A percentile compares a stretch with the other conserved stretches of the same genome.
Evolutionary conservation across 2,888 invertebrate genomes (phyloP).

Genomic region (Zaprionus lineosus): DNA sequence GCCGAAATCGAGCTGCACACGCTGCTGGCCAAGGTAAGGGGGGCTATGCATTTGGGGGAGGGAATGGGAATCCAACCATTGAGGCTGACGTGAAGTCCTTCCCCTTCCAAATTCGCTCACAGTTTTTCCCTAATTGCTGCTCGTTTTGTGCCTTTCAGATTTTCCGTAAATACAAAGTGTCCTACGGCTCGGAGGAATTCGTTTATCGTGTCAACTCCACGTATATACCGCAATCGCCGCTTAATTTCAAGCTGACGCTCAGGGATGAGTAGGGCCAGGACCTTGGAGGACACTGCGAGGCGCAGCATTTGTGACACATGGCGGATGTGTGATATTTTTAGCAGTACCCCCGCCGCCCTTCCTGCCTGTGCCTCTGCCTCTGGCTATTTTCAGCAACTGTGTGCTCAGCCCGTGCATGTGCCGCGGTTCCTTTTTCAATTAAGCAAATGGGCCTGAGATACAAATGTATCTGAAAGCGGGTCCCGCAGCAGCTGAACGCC

Average conservation of each 20-base stretch:
- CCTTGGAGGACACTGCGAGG: conserved; percentile 2
- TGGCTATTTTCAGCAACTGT: background rate
- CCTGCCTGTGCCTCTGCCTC: conserved; percentile 4
- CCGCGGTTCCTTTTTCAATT: conserved; percentile 51
- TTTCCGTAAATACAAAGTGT: conserved; percentile 88
- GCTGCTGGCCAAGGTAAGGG: conserved; percentile 87
- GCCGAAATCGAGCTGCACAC: conserved; percentile 91
- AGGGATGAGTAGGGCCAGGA: conserved; percentile 71
- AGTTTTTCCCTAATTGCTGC: conserved; percentile 19
- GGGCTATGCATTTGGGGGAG: too few species aligned
- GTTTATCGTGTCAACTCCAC: conserved; percentile 89
- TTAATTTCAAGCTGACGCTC: conserved; percentile 86
- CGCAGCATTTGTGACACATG: conserved; percentile 31
- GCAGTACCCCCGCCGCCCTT: conserved; percentile 24
- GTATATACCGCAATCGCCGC: conserved; percentile 88
- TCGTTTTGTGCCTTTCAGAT: conserved; percentile 83
- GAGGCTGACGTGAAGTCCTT: too few species aligned
- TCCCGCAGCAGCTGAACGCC: background rate
- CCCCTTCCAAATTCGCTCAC: too few species aligned
- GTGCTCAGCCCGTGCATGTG: conserved; percentile 7
- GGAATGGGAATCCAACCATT: too few species aligned
- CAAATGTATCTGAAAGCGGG: conserved; percentile 24
- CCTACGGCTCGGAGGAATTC: conserved; percentile 87
- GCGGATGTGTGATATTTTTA: conserved; percentile 64
- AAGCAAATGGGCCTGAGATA: conserved; percentile 61